Conservation (phyloP, 2,888 invertebrate genomes). For the Steinernema carpocapsae region DNA sequence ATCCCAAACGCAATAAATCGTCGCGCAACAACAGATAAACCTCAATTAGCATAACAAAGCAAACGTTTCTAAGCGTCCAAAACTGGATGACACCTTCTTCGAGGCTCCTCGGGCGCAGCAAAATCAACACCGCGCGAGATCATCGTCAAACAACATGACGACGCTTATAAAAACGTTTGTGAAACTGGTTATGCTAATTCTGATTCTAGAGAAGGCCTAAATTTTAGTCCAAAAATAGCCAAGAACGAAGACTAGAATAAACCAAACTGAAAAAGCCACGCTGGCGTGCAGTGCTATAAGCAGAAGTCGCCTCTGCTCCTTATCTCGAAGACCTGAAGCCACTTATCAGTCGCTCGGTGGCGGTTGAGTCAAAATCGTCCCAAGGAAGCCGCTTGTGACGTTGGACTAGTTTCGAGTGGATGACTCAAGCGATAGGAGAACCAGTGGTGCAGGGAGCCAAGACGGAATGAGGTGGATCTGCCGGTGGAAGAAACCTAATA, state of each 20-base stretch:
- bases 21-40: background rate
- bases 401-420: background rate
- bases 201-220: background rate
- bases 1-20: background rate
- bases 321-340: background rate
- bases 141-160: slow-evolving; percentile 2
- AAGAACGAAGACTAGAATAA: too few relatives aligned
- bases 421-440: background rate
- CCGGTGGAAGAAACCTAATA: background rate
- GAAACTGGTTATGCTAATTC: slow-evolving; percentile 26
- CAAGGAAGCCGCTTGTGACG: too few relatives aligned
- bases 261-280: too few relatives aligned
- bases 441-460: background rate
- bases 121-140: slow-evolving; percentile 28
- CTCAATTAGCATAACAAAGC: slow-evolving; percentile 33
- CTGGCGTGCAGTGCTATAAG: too few relatives aligned
- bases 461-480: background rate
- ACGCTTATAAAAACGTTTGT: slow-evolving; percentile 13
- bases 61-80: background rate
- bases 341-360: slow-evolving; percentile 3
- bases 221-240: too few relatives aligned
- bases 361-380: too few relatives aligned
- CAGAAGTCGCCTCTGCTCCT: background rate
- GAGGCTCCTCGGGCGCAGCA: background rate
- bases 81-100: slow-evolving; percentile 33